Conservation (phyloP, 37 sponge, comb jelly and placozoan species). For the Dysidea cf. avara region DNA sequence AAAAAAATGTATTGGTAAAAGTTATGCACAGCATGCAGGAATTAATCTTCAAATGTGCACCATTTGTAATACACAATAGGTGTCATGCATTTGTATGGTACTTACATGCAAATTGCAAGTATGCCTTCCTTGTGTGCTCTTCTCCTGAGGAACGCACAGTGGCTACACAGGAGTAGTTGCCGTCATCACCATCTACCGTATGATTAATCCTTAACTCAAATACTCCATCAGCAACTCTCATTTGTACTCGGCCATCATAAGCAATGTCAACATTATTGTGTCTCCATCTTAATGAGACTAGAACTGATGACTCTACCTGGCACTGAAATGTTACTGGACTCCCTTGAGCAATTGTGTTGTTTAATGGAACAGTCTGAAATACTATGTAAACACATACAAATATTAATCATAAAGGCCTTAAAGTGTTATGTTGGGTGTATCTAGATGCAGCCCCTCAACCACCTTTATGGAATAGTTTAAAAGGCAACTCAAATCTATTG, state of each 20-base stretch:
- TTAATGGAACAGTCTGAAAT: constrained; percentile 33
- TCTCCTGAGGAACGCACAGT: constrained; percentile 15
- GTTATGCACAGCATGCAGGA: too few species aligned
- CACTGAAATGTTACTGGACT: constrained; percentile 50
- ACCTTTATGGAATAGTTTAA: too few species aligned
- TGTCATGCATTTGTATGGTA: background rate
- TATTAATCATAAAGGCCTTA: too few species aligned
- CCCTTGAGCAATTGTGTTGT: constrained; percentile 48
- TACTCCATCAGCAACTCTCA: too few species aligned
- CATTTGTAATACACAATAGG: background rate
- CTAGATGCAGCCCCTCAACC: too few species aligned
- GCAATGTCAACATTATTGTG: constrained; percentile 5
- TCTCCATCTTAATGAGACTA: constrained; percentile 46
- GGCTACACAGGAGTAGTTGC: constrained; percentile 47
- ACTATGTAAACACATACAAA: constrained; percentile 7
- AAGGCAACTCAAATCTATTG: too few species aligned
- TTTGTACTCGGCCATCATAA: too few species aligned
- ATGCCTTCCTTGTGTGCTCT: constrained; percentile 14
- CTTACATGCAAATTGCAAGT: constrained; percentile 69
- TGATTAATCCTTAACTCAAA: constrained; percentile 36
- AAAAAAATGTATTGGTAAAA: too few species aligned
- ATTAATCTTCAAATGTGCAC: background rate
- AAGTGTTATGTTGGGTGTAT: too few species aligned
- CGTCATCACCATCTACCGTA: constrained; percentile 39
- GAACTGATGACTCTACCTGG: constrained; percentile 14